These are phyloP conservation scores for Heliothis peltigera DNA, from an alignment of 2,888 invertebrate genomes.

Conservation along the genomic window DNA sequence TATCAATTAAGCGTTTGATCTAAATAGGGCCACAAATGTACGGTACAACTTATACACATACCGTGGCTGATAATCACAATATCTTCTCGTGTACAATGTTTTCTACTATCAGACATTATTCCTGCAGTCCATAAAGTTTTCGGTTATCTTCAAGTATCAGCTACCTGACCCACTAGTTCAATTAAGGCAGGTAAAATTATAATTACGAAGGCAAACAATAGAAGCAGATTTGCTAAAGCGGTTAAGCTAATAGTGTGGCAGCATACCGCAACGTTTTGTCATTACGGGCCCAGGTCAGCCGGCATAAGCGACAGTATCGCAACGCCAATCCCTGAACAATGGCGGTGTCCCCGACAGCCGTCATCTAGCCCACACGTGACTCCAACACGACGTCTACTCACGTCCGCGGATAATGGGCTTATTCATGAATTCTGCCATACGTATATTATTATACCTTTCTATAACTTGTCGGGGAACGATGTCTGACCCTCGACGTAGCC, in stretches of 20 bases:
- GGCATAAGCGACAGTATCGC: conserved; percentile 38
- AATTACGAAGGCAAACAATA: conserved; percentile 30
- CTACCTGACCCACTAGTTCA: background rate
- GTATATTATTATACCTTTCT: conserved; percentile 57
- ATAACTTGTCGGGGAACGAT: conserved; percentile 51
- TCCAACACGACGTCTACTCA: conserved; percentile 60
- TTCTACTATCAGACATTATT: background rate
- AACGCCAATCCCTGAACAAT: conserved; percentile 48
- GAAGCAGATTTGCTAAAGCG: conserved; percentile 34
- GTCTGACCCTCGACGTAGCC: conserved; percentile 33
- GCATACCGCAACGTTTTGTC: conserved; percentile 47
- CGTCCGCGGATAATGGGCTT: conserved; percentile 65
- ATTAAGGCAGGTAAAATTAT: conserved; percentile 15
- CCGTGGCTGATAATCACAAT: too few relatives aligned
- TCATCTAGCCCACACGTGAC: conserved; percentile 54
- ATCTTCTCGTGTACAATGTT: too few relatives aligned
- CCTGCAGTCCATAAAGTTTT: background rate
- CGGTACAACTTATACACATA: too few relatives aligned
- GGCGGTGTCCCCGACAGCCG: conserved; percentile 30
- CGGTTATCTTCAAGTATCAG: background rate
- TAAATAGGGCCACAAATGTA: too few relatives aligned
- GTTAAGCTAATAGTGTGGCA: conserved; percentile 36
- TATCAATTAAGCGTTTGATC: too few relatives aligned
- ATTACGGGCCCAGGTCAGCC: conserved; percentile 33
- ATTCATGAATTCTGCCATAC: conserved; percentile 63